A percentile compares a stretch with the other conserved stretches of the same genome.
These are phyloP conservation scores for Pterostichus madidus DNA, from an alignment of 2,888 invertebrate species.

Conservation along the genomic window DNA sequence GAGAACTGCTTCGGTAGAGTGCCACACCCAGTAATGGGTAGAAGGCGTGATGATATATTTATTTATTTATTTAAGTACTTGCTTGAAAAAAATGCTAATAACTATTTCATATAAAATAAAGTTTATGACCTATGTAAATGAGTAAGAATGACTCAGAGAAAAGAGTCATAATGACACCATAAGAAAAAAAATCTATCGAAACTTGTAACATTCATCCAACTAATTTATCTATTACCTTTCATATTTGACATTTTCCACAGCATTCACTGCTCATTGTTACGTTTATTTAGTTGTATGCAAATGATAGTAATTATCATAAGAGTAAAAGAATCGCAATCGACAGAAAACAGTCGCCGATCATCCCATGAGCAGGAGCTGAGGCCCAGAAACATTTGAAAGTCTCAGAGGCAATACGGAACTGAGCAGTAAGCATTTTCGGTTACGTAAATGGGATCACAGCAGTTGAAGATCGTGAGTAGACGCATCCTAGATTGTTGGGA, in stretches of 20 bases:
- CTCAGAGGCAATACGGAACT: slow-evolving; percentile 30
- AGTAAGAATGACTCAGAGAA: too few species aligned
- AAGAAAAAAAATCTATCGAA: too few species aligned
- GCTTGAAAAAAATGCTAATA: too few species aligned
- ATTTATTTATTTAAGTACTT: too few species aligned
- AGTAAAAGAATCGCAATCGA: slow-evolving; percentile 12
- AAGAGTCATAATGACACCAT: too few species aligned
- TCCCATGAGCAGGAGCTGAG: slow-evolving; percentile 7
- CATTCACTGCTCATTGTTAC: slow-evolving; percentile 40
- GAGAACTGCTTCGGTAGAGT: too few species aligned
- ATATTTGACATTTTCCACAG: slow-evolving; percentile 28
- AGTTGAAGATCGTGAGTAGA: slow-evolving; percentile 22
- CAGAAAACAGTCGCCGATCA: background rate
- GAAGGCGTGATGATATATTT: too few species aligned
- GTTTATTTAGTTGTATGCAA: slow-evolving; percentile 42
- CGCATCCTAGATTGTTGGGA: slow-evolving; percentile 1
- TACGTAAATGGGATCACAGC: slow-evolving; percentile 45
- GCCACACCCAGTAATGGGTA: too few species aligned
- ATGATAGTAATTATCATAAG: slow-evolving; percentile 32
- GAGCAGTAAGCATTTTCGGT: slow-evolving; percentile 24
- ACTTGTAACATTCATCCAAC: slow-evolving; percentile 2
- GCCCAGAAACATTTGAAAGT: slow-evolving; percentile 35
- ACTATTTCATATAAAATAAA: too few species aligned
- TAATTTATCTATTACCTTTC: slow-evolving; percentile 44
- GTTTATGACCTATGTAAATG: too few species aligned